A percentile compares a stretch with the other conserved stretches of the same genome.
Evolutionary conservation across 2,113 vertebrate species (phyloP).

Genomic region (Spheniscus mendiculus): DNA sequence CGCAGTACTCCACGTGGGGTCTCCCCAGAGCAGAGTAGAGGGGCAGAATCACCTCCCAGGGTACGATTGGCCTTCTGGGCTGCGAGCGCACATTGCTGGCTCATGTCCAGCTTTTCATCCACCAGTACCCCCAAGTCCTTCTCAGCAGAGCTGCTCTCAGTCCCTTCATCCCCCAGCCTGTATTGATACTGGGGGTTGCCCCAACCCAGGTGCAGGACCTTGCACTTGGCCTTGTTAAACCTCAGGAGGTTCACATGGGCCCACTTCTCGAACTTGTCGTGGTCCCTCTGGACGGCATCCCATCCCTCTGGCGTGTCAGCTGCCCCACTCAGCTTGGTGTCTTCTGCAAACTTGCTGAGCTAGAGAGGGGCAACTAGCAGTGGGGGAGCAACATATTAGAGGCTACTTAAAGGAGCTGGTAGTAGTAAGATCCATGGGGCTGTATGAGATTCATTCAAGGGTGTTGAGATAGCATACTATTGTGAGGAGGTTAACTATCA

Average conservation of each 20-base stretch:
- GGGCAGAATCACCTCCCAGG: too few species aligned
- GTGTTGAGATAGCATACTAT: not conserved
- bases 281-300: not conserved
- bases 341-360: not conserved
- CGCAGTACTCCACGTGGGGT: too few species aligned
- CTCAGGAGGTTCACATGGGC: too few species aligned
- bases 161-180: too few species aligned
- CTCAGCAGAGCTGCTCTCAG: not conserved
- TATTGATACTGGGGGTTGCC: accelerated
- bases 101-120: too few species aligned
- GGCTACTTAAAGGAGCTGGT: not conserved
- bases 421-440: not conserved
- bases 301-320: accelerated
- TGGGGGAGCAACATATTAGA: not conserved
- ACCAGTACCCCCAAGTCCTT: too few species aligned
- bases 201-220: not conserved
- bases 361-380: not conserved
- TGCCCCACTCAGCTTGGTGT: not conserved
- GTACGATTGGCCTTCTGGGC: too few species aligned
- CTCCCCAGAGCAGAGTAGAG: too few species aligned
- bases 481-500: not conserved
- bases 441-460: not conserved
- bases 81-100: too few species aligned
- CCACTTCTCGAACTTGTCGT: not conserved
- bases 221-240: too few species aligned